phyloP scores from a whole-genome alignment of 1,140 invertebrate species.

The Plutomurus gul region DNA sequence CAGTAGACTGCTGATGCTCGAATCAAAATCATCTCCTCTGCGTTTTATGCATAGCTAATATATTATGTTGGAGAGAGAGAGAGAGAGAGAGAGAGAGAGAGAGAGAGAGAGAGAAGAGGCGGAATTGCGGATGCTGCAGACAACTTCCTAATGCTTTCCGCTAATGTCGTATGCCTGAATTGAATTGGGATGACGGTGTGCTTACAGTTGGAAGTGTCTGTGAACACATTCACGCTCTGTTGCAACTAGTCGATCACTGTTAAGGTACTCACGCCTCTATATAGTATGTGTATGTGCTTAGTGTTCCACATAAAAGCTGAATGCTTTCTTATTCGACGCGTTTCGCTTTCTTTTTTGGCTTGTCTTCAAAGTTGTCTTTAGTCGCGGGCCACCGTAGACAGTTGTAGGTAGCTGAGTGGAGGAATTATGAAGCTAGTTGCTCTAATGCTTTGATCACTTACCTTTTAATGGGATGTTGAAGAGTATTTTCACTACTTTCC shows the following conservation, averaged over 20 bases:
- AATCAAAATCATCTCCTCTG: conserved; percentile 25
- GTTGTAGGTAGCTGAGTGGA: not conserved
- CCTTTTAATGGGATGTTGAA: conserved; percentile 15
- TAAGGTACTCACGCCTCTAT: no score
- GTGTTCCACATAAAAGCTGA: not conserved
- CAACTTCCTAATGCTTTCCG: conserved; percentile 23
- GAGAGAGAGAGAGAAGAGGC: not conserved
- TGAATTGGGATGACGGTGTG: conserved; percentile 24
- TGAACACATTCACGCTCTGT: not conserved
- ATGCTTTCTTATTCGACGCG: not conserved
- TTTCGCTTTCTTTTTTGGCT: not conserved
- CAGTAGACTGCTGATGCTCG: no score
- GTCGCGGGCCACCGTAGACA: no score
- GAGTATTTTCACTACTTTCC: not conserved
- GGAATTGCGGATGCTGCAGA: conserved; percentile 5
- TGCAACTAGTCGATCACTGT: not conserved
- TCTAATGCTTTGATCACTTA: conserved; percentile 1
- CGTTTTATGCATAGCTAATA: conserved; percentile 25
- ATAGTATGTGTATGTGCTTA: no score
- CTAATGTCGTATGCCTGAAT: conserved; percentile 13
- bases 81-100: no score
- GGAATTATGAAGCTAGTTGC: not conserved
- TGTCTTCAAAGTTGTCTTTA: no score
- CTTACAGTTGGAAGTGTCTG: not conserved
- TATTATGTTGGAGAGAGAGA: no score